phyloP scores from a whole-genome alignment of 2,113 vertebrate genomes.

The Aegotheles bennettii region DNA sequence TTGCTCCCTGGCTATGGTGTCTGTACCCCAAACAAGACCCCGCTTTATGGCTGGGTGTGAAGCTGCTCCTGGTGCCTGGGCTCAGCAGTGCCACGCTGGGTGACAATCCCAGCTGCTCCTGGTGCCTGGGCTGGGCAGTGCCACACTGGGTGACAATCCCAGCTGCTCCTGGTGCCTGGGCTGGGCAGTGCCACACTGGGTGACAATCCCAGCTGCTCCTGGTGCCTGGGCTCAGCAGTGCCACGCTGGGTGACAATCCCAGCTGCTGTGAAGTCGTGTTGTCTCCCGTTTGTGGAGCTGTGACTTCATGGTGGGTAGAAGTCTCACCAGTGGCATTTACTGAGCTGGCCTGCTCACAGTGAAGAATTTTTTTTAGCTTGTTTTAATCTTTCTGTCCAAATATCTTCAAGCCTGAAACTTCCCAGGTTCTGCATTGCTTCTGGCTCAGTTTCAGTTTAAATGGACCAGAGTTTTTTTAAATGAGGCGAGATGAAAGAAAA shows the following conservation, averaged over 20 bases:
- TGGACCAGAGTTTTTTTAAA: neutral
- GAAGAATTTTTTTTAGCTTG: neutral
- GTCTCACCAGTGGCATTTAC: neutral
- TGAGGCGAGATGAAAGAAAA: neutral
- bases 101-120: neutral
- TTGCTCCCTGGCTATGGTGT: neutral
- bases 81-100: neutral
- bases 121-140: neutral
- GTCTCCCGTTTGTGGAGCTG: neutral
- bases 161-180: neutral
- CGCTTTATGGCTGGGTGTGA: neutral
- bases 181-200: neutral
- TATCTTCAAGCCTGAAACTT: neutral
- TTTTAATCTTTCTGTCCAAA: neutral
- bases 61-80: neutral
- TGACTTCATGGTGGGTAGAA: neutral
- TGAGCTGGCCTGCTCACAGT: neutral
- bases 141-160: neutral
- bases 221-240: neutral
- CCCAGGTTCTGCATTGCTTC: neutral
- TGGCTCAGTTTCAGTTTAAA: neutral
- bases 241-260: neutral
- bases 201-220: neutral
- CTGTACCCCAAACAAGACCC: neutral
- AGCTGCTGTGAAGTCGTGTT: neutral